Conservation (phyloP, 2,888 invertebrate genomes). For the Acleris sparsana region DNA sequence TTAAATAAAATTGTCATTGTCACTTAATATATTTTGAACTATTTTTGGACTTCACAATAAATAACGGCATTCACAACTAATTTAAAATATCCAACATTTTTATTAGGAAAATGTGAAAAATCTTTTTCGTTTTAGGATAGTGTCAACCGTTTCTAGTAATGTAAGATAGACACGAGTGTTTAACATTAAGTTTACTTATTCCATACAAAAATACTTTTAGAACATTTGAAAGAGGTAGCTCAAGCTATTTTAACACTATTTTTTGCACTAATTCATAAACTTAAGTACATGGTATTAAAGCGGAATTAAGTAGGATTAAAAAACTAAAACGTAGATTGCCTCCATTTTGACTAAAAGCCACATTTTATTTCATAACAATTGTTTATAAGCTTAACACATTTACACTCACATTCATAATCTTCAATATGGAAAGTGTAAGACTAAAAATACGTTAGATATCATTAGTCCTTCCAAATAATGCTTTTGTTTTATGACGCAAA, state of each 20-base stretch:
- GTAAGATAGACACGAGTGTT: conserved; percentile 48
- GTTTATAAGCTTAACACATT: no score
- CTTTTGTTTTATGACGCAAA: no score
- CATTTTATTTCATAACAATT: no score
- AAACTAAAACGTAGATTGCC: conserved; percentile 12
- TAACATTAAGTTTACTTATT: conserved; percentile 63
- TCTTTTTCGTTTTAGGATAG: conserved; percentile 59
- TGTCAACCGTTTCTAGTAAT: conserved; percentile 55
- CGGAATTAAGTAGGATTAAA: conserved; percentile 25
- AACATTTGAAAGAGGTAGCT: conserved; percentile 76
- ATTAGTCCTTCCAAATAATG: no score
- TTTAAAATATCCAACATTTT: conserved; percentile 55
- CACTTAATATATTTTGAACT: neutral
- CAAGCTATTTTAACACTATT: conserved; percentile 59
- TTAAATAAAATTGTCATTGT: neutral
- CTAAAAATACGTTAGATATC: no score
- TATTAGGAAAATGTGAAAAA: conserved; percentile 67
- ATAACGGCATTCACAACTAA: conserved; percentile 26
- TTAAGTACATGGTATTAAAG: conserved; percentile 64
- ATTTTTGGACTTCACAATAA: neutral
- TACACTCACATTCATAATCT: no score
- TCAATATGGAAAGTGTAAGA: no score
- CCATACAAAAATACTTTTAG: conserved; percentile 76
- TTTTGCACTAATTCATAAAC: conserved; percentile 56
- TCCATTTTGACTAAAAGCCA: neutral